These are phyloP conservation scores for Circaetus cinerascens DNA, from an alignment of 2,113 vertebrate species.

Conservation along the genomic window DNA sequence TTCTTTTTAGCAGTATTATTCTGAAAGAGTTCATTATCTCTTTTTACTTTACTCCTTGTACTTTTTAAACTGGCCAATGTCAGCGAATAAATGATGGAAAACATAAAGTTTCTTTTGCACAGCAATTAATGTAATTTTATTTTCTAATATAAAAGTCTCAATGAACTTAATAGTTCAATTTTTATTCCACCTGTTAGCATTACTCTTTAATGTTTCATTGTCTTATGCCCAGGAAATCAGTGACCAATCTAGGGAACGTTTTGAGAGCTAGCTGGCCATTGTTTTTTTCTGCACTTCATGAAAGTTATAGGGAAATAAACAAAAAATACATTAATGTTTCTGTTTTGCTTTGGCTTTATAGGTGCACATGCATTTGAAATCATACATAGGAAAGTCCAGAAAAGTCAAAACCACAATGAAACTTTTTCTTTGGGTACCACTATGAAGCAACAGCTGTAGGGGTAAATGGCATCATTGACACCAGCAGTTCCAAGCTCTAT, in stretches of 20 bases:
- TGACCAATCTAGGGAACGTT: background rate
- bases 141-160: background rate
- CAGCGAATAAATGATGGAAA: background rate
- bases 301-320: background rate
- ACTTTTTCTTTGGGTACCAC: background rate
- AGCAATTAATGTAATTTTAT: background rate
- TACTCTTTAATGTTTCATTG: background rate
- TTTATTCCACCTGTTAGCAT: background rate
- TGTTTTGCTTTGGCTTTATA: background rate
- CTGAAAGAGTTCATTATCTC: background rate
- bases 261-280: background rate
- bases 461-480: background rate
- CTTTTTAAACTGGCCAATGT: background rate
- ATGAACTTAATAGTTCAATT: background rate
- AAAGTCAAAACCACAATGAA: background rate
- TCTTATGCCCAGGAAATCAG: background rate
- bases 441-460: background rate
- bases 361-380: background rate
- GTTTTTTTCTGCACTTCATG: background rate
- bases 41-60: background rate
- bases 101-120: background rate
- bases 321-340: background rate
- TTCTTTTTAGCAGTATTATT: background rate
- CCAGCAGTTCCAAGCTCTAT: background rate
- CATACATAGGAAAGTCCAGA: background rate